Evolutionary conservation across 2,113 vertebrate genomes (phyloP).

Genomic region (Donacobius atricapilla): DNA sequence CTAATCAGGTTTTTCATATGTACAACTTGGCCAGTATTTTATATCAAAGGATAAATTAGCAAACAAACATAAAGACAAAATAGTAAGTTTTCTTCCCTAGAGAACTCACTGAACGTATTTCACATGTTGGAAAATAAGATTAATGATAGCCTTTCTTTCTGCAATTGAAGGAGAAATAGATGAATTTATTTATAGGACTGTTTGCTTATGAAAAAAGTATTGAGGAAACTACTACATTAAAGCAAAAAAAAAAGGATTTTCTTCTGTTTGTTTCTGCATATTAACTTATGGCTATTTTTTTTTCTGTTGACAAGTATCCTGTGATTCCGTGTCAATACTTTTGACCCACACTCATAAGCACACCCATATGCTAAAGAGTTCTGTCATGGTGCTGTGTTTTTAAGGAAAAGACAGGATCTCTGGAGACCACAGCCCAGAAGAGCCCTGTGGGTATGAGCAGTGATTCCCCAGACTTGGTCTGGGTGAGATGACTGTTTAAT

Average conservation of each 20-base stretch:
- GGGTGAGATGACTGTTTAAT: not conserved
- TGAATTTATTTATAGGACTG: not conserved
- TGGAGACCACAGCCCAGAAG: not conserved
- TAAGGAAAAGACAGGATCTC: not conserved
- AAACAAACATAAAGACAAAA: not conserved
- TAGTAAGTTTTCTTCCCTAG: not conserved
- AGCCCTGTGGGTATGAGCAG: fast-evolving
- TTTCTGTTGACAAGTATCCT: not conserved
- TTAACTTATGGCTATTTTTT: not conserved
- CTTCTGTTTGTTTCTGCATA: not conserved
- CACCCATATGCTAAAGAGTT: not conserved
- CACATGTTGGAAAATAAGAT: not conserved
- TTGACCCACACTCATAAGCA: not conserved
- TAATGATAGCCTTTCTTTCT: not conserved
- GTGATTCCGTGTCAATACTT: not conserved
- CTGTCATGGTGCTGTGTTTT: not conserved
- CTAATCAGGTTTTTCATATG: not conserved
- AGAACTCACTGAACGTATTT: not conserved
- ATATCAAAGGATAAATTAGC: not conserved
- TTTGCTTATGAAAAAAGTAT: not conserved
- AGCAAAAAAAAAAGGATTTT: not conserved
- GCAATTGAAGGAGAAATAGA: not conserved
- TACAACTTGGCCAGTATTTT: not conserved
- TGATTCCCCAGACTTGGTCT: not conserved
- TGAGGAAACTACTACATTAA: not conserved